phyloP scores from a whole-genome alignment of 2,113 vertebrate species.

The Hypocryptadius cinnamomeus region DNA sequence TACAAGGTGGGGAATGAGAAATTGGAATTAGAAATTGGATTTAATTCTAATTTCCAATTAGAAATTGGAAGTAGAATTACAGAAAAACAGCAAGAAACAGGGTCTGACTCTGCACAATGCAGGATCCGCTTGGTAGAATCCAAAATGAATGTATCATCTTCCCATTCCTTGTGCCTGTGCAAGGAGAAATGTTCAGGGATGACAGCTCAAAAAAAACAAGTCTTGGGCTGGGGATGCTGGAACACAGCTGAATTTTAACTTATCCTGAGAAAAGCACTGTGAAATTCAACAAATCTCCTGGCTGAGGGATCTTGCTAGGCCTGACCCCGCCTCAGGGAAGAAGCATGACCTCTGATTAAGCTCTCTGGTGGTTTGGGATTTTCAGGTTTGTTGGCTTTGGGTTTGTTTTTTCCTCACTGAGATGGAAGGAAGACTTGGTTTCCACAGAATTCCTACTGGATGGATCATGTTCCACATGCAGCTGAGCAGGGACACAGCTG shows the following conservation, averaged over 20 bases:
- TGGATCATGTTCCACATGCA: rapidly evolving
- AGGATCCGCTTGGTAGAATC: neutral
- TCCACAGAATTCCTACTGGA: neutral
- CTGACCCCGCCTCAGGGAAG: neutral
- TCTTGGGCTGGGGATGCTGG: neutral
- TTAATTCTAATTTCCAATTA: neutral
- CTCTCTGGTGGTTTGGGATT: neutral
- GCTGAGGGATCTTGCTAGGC: neutral
- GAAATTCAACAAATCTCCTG: neutral
- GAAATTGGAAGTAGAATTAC: neutral
- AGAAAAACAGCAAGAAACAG: neutral
- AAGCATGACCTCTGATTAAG: neutral
- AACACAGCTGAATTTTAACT: neutral
- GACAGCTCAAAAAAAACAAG: neutral
- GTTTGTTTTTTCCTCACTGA: rapidly evolving
- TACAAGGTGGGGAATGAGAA: neutral
- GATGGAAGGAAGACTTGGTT: neutral
- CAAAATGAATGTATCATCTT: rapidly evolving
- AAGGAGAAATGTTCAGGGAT: neutral
- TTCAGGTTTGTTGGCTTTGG: rapidly evolving
- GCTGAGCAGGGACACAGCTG: neutral
- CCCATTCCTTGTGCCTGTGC: neutral
- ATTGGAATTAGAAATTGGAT: neutral
- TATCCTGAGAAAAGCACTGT: neutral
- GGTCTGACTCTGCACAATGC: neutral